Evolutionary conservation across 2,888 invertebrate species (phyloP).

Genomic region (Tricholauxania praeusta): DNA sequence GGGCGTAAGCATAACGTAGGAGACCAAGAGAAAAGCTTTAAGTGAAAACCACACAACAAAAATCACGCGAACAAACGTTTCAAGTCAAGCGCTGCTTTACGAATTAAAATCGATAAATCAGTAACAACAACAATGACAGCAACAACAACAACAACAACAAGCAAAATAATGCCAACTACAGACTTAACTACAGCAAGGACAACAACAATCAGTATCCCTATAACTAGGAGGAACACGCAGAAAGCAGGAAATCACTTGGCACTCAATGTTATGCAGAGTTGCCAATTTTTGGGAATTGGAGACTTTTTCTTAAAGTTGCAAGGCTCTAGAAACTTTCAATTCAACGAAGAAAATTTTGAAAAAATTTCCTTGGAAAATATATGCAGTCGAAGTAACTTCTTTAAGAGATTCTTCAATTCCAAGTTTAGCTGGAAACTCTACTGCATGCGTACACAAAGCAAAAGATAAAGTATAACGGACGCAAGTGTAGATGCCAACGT

Average conservation of each 20-base stretch:
- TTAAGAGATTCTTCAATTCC: no score
- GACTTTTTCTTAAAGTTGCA: no score
- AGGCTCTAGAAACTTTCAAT: no score
- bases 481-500: no score
- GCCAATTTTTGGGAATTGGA: no score
- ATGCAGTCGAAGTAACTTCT: no score
- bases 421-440: no score
- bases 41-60: conserved; percentile 16
- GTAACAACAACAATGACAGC: neutral
- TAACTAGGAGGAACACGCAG: neutral
- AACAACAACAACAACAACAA: conserved; percentile 1
- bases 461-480: no score
- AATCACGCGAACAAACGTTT: conserved; percentile 18
- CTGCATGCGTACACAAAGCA: no score
- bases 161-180: conserved; percentile 17
- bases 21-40: neutral
- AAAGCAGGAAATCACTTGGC: conserved; percentile 25
- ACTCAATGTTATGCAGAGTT: neutral
- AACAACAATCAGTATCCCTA: neutral
- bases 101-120: conserved; percentile 33
- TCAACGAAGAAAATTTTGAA: no score
- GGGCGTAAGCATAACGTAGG: no score
- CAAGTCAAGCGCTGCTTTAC: conserved; percentile 18
- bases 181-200: conserved; percentile 10
- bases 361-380: no score